phyloP scores from a whole-genome alignment of 2,113 vertebrate species.

The Microcebus griseorufus region DNA sequence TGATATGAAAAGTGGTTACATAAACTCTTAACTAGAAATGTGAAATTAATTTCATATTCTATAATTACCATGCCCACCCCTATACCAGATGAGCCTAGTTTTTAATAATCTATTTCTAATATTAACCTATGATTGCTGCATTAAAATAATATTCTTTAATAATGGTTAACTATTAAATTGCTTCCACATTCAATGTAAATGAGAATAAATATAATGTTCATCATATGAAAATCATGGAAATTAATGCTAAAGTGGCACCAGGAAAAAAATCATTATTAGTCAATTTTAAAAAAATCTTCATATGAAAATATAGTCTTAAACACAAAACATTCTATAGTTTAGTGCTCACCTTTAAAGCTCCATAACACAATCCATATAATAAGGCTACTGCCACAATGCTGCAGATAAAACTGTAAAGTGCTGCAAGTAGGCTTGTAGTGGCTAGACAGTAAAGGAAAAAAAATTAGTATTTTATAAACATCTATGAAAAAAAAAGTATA shows the following conservation, averaged over 20 bases:
- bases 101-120: constrained; percentile 10
- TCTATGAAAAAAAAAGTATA: background rate
- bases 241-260: background rate
- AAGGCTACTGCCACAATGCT: constrained; percentile 95
- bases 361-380: constrained; percentile 97
- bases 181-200: constrained; percentile 40
- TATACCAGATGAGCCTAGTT: background rate
- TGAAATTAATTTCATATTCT: constrained; percentile 35
- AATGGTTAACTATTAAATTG: constrained; percentile 30
- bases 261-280: background rate
- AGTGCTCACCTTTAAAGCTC: constrained; percentile 94
- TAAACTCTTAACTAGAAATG: constrained; percentile 38
- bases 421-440: constrained; percentile 96
- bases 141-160: constrained; percentile 9
- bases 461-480: background rate
- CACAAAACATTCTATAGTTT: background rate
- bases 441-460: constrained; percentile 82
- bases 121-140: background rate
- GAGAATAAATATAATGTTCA: constrained; percentile 18
- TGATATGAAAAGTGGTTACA: background rate
- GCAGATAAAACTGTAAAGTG: constrained; percentile 96
- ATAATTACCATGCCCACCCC: background rate
- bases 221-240: background rate
- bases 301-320: background rate
- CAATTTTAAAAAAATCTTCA: background rate